Conservation (phyloP, 2,797 vertebrate species). For the Sparidentex hasta region DNA sequence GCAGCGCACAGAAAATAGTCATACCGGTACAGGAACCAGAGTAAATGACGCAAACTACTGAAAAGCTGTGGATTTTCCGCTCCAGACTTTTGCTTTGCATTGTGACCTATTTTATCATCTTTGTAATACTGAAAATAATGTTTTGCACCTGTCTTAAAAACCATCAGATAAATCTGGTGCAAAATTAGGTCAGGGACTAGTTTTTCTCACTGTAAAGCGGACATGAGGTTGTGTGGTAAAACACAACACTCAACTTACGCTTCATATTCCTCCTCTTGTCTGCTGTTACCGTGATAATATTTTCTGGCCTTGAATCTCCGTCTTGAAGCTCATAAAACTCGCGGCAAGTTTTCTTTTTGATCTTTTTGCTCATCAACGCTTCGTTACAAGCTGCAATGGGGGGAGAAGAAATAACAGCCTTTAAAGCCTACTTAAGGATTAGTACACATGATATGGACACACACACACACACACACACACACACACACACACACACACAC, state of each 20-base stretch:
- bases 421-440: neutral
- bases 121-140: neutral
- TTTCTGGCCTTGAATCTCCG: conserved; percentile 21
- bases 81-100: neutral
- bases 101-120: neutral
- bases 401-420: neutral
- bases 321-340: conserved; percentile 69
- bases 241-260: conserved; percentile 58
- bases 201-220: neutral
- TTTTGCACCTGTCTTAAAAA: neutral
- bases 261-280: neutral
- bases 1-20: neutral
- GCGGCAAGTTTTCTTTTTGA: conserved; percentile 31
- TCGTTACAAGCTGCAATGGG: conserved; percentile 59
- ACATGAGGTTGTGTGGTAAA: neutral
- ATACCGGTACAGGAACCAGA: neutral
- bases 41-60: neutral
- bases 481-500: conserved; percentile 2
- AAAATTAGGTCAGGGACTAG: neutral
- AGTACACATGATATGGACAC: neutral
- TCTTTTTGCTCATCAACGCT: neutral
- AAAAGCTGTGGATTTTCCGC: neutral
- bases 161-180: neutral
- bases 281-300: conserved; percentile 25
- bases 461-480: neutral